Evolutionary conservation across 2,113 vertebrate species (phyloP), one percentile per base, ranked within the genome.

Genomic region (Strix aluco): DNA sequence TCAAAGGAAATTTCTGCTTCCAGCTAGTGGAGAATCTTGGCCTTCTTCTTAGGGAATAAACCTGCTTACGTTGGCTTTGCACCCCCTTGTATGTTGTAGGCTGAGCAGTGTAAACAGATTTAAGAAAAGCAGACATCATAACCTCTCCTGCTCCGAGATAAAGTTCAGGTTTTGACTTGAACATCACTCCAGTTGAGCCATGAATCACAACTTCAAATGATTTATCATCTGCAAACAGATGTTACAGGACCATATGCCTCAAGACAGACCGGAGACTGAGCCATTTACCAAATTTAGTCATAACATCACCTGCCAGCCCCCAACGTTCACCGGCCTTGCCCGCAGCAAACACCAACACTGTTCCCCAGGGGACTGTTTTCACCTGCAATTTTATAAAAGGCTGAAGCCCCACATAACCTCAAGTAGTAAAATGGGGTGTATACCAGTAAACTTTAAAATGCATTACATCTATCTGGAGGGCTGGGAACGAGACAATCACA

Each of bases 261-360:
- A 1, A 63, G 67, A 62, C 58, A 58, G 22, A 55, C 36, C 0
- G 15, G 62, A 22, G 47, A 22, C 47, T 8, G 15, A 66, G 36
- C 36, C 42, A 25, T 4, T n/a, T 10, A 20, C 65, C 6, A 0
- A 42, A 54, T 30, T 38, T 15, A 82, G 25, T 9, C 9, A 2
- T 4, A 6, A 44, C 0, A 2, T 34, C 10, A 20, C 5, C 0
- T 1, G 23, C 23, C 62, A 40, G 47, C 4, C 34, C 36, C 44
- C 29, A 14, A 1, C 1, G 1, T 6, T 9, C 49, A 15, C 57
- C 42, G 19, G 51, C 40, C 40, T 38, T 14, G n/a, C 40, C 62
- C 57, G 13, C 46, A 26, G 21, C 19, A 26, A 55, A 54, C 58
- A 66, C 32, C 1, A 1, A n/a, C 23, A 4, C 47, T 19, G 4